Percentiles rank a stretch among this genome's conserved stretches.
Conservation (phyloP, 2,797 vertebrate species). For the Danio jaintianensis region DNA sequence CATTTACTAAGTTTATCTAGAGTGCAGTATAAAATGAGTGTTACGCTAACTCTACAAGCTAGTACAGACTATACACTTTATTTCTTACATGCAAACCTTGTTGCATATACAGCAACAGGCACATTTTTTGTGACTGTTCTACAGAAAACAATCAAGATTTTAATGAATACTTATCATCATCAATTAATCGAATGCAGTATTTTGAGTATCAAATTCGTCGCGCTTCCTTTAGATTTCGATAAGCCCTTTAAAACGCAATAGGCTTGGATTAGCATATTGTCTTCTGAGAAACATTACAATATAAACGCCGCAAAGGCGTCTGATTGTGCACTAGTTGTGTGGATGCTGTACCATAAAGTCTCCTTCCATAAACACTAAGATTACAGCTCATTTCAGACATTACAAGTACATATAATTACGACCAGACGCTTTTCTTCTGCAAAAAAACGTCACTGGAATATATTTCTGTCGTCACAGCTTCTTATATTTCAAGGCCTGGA, state of each 20-base stretch:
- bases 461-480: constrained; percentile 73
- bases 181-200: too few species aligned
- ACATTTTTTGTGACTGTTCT: constrained; percentile 3
- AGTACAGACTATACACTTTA: background rate
- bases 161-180: background rate
- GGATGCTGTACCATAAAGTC: background rate
- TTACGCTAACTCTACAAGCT: constrained; percentile 28
- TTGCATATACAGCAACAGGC: constrained; percentile 2
- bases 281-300: background rate
- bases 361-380: constrained; percentile 9
- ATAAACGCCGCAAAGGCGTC: background rate
- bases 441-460: constrained; percentile 35
- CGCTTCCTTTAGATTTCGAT: background rate
- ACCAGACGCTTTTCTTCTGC: constrained; percentile 4
- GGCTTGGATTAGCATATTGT: background rate
- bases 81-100: background rate
- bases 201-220: background rate
- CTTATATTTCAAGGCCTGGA: constrained; percentile 57
- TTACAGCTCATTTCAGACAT: constrained; percentile 29
- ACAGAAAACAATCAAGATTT: background rate
- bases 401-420: constrained; percentile 31
- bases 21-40: constrained; percentile 29
- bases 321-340: constrained; percentile 12
- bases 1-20: background rate
- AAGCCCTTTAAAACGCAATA: constrained; percentile 2